These are phyloP conservation scores for Danionella dracula DNA, from an alignment of 2,797 vertebrate genomes.

Conservation along the genomic window DNA sequence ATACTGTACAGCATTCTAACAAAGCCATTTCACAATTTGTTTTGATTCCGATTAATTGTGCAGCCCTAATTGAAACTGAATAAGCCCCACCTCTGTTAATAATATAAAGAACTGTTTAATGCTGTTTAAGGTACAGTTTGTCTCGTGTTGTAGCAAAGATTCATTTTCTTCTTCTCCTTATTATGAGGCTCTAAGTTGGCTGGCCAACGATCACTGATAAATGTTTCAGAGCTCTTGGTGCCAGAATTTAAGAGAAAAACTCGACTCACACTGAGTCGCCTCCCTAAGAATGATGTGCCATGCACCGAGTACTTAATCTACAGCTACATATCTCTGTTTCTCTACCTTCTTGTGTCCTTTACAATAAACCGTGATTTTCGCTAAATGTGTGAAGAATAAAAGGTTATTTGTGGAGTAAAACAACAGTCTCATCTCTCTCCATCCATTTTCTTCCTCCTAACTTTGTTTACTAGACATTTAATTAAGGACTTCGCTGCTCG, in stretches of 20 bases:
- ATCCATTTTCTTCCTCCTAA: neutral
- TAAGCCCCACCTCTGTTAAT: neutral
- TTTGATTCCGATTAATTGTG: neutral
- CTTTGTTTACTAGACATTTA: neutral
- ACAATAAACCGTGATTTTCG: conserved; percentile 79
- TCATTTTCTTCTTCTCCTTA: conserved; percentile 69
- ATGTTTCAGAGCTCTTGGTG: conserved; percentile 73
- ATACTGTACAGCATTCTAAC: no score
- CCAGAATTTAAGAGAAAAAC: conserved; percentile 72
- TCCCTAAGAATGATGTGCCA: conserved; percentile 77
- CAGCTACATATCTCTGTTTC: conserved; percentile 73
- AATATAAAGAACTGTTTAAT: conserved; percentile 46
- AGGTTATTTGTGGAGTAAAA: conserved; percentile 72
- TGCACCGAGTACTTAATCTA: conserved; percentile 80
- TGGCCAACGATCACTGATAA: conserved; percentile 78
- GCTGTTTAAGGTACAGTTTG: conserved; percentile 63
- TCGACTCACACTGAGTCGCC: conserved; percentile 80
- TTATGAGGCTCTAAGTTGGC: conserved; percentile 76
- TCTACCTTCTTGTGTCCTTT: conserved; percentile 76
- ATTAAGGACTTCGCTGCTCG: conserved; percentile 17
- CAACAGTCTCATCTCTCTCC: conserved; percentile 46
- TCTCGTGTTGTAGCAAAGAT: conserved; percentile 69
- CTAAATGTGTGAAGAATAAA: conserved; percentile 77
- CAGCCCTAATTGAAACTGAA: neutral
- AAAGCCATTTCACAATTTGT: neutral